These are phyloP conservation scores for Eubucco bourcierii DNA, from an alignment of 2,113 vertebrate species.

Conservation along the genomic window DNA sequence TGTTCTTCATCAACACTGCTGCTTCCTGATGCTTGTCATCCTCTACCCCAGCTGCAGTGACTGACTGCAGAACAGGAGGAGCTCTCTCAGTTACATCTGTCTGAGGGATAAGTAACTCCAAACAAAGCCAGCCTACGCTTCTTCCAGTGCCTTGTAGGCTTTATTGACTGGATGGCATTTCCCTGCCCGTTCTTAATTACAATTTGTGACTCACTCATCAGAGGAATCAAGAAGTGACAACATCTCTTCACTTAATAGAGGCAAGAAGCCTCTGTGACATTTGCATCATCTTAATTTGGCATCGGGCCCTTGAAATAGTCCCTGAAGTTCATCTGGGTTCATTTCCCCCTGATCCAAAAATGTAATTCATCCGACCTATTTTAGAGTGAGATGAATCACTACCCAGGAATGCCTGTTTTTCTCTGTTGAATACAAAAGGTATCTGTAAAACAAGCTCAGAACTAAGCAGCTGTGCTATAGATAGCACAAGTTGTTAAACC, in stretches of 20 bases:
- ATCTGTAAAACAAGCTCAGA: background rate
- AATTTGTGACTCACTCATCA: background rate
- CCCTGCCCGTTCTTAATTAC: background rate
- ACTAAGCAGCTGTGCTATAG: background rate
- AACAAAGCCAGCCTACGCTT: background rate
- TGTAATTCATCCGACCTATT: background rate
- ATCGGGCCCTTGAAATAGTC: background rate
- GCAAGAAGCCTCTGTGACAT: background rate
- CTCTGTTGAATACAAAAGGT: background rate
- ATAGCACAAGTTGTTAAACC: background rate
- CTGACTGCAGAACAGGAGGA: rapidly evolving
- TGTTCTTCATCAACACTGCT: background rate
- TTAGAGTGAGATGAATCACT: background rate
- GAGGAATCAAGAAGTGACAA: background rate
- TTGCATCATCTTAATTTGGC: background rate
- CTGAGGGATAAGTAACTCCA: background rate
- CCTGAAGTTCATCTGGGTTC: background rate
- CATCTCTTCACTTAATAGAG: background rate
- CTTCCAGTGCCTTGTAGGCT: background rate
- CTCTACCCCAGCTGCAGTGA: background rate
- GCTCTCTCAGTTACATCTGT: background rate
- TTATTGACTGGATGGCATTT: background rate
- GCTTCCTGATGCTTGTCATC: background rate
- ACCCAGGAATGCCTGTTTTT: background rate
- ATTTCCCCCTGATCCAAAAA: background rate